Conservation (phyloP, 1,140 invertebrate genomes). For the Papilio polyxenes region DNA sequence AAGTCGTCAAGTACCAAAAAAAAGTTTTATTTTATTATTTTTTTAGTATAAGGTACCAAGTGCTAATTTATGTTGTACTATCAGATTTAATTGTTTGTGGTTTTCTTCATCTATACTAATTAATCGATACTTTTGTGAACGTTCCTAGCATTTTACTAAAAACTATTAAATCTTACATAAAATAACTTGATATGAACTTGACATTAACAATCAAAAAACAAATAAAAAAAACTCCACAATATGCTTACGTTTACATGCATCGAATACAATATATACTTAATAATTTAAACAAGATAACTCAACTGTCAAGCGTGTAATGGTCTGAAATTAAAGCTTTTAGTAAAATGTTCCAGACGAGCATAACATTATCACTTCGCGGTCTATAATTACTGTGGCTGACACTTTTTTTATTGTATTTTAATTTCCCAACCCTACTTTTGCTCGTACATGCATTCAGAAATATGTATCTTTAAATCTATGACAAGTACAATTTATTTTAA, state of each 20-base stretch:
- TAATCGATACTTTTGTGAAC: too few relatives aligned
- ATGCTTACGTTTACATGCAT: neutral
- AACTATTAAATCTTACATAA: too few relatives aligned
- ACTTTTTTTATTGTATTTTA: neutral
- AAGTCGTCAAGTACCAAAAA: too few relatives aligned
- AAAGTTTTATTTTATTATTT: too few relatives aligned
- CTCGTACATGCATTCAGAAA: neutral
- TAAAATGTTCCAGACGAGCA: neutral
- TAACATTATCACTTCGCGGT: neutral
- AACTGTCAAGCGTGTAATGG: conserved; percentile 1
- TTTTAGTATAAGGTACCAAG: too few relatives aligned
- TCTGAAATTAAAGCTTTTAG: conserved; percentile 16
- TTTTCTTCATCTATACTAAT: too few relatives aligned
- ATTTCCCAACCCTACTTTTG: neutral
- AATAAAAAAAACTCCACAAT: neutral
- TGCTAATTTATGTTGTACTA: too few relatives aligned
- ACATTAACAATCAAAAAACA: neutral
- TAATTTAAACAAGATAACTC: conserved; percentile 1
- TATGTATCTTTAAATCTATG: neutral
- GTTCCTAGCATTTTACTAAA: too few relatives aligned
- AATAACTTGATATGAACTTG: too few relatives aligned
- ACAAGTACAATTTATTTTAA: neutral
- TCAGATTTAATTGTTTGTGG: too few relatives aligned
- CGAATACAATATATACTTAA: neutral
- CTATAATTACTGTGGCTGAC: neutral